phyloP scores from a whole-genome alignment of 2,113 vertebrate species.

The Crocuta crocuta region DNA sequence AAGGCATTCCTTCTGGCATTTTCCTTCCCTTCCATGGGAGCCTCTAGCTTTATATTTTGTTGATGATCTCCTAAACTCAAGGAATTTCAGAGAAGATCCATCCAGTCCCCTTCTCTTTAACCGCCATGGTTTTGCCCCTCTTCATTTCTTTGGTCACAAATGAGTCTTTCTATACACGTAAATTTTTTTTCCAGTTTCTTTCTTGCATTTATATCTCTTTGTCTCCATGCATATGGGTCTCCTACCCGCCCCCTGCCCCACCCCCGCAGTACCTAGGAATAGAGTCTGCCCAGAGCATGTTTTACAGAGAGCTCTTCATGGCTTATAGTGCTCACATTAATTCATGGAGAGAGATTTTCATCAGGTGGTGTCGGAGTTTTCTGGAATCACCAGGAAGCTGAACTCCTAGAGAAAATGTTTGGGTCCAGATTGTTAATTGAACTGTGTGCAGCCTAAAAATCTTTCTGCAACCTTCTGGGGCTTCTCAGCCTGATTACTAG shows the following conservation, averaged over 20 bases:
- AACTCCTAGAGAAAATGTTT: slow-evolving; percentile 46
- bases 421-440: slow-evolving; percentile 9
- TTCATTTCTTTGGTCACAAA: not conserved
- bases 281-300: not conserved
- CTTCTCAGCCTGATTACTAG: not conserved
- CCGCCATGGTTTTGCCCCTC: not conserved
- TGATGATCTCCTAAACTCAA: not conserved
- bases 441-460: not conserved
- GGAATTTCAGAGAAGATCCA: slow-evolving; percentile 32
- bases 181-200: not conserved
- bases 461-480: not conserved
- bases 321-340: not conserved
- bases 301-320: slow-evolving; percentile 22
- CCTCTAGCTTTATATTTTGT: not conserved
- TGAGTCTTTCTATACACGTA: not conserved
- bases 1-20: not conserved
- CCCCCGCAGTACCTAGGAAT: not conserved
- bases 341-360: slow-evolving; percentile 35
- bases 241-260: not conserved
- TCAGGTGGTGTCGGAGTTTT: slow-evolving; percentile 10
- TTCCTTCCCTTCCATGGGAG: not conserved
- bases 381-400: slow-evolving; percentile 35
- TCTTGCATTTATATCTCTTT: not conserved
- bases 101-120: not conserved
- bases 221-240: not conserved